Evolutionary conservation across 2,888 invertebrate species (phyloP).

Genomic region (Plebejus argus): DNA sequence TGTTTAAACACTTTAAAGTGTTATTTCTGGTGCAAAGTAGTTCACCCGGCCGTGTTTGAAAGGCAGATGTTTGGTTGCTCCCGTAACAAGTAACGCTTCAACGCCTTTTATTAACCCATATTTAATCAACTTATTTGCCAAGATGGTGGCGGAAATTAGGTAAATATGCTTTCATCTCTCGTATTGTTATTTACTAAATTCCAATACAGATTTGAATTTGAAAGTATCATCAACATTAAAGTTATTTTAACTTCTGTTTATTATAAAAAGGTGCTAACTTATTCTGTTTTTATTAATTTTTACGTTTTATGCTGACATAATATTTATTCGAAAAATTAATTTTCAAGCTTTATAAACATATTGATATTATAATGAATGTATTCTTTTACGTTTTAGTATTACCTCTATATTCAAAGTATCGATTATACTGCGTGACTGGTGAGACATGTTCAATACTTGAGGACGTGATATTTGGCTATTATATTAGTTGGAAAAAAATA

Average conservation of each 20-base stretch:
- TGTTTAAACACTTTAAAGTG: slow-evolving; percentile 7
- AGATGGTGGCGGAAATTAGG: not conserved
- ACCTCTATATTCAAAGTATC: too few relatives aligned
- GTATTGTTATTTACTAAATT: slow-evolving; percentile 1
- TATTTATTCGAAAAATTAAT: too few relatives aligned
- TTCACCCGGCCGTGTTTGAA: not conserved
- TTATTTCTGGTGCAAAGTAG: not conserved
- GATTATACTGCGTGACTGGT: too few relatives aligned
- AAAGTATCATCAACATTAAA: not conserved
- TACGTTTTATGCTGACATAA: too few relatives aligned
- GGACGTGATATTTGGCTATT: too few relatives aligned
- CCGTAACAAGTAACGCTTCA: not conserved
- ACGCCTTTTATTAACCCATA: slow-evolving; percentile 27
- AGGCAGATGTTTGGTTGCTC: slow-evolving; percentile 2
- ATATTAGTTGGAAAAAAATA: too few relatives aligned
- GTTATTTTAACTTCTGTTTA: not conserved
- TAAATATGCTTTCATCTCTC: not conserved
- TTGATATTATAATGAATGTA: too few relatives aligned
- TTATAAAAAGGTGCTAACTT: too few relatives aligned
- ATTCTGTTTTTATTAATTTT: too few relatives aligned
- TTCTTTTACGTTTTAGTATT: too few relatives aligned
- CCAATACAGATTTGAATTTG: not conserved
- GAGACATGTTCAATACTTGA: too few relatives aligned
- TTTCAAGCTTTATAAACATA: too few relatives aligned
- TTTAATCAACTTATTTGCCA: slow-evolving; percentile 14